These are phyloP conservation scores for Diadromus collaris DNA, from an alignment of 2,888 invertebrate species.

Conservation along the genomic window DNA sequence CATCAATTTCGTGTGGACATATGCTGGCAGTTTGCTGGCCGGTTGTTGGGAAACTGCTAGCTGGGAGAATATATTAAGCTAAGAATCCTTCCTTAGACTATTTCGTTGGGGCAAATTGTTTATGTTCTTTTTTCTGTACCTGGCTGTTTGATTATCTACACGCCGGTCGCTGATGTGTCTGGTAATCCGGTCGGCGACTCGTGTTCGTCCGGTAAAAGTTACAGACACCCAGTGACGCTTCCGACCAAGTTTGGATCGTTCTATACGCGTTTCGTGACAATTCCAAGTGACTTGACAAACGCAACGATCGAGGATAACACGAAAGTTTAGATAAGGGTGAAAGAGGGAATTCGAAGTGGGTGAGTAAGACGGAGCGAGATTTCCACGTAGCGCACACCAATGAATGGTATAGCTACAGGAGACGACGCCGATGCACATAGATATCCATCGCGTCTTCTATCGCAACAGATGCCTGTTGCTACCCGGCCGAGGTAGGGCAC, in stretches of 20 bases:
- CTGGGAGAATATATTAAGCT: too few relatives aligned
- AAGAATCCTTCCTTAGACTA: too few relatives aligned
- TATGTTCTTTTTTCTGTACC: too few relatives aligned
- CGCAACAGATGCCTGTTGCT: conserved; percentile 79
- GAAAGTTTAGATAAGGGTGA: conserved; percentile 15
- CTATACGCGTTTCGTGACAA: conserved; percentile 22
- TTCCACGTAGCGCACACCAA: conserved; percentile 43
- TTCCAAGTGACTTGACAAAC: conserved; percentile 49
- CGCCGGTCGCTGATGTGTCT: background rate
- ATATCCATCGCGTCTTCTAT: conserved; percentile 75
- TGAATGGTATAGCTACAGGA: conserved; percentile 42
- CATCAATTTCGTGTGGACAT: too few relatives aligned
- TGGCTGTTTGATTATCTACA: background rate
- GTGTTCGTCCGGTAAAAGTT: conserved; percentile 33
- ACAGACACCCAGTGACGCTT: background rate
- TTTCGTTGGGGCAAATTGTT: too few relatives aligned
- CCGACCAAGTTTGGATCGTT: background rate
- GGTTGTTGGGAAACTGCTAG: too few relatives aligned
- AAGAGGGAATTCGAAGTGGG: background rate
- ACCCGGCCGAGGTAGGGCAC: conserved; percentile 73
- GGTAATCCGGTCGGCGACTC: conserved; percentile 1
- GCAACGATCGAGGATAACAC: conserved; percentile 29
- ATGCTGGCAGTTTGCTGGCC: too few relatives aligned
- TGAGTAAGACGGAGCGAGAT: conserved; percentile 29
- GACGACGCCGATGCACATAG: conserved; percentile 62